phyloP scores from a whole-genome alignment of 2,113 vertebrate species.

The Procapra przewalskii region DNA sequence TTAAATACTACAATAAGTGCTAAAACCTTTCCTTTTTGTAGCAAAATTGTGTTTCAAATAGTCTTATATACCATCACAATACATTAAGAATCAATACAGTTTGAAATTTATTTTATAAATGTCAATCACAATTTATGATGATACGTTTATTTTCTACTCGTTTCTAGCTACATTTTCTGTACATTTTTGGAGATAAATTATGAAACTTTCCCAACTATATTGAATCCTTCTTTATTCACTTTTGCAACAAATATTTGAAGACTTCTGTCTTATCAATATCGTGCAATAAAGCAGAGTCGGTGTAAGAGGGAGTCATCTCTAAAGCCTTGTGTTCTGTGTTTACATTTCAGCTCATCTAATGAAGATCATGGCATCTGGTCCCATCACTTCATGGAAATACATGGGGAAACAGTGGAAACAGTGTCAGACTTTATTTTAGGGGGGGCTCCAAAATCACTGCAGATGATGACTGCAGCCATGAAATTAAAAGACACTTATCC shows the following conservation, averaged over 20 bases:
- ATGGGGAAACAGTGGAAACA: too few relatives aligned
- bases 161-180: neutral
- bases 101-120: neutral
- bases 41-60: neutral
- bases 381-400: too few relatives aligned
- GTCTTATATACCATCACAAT: neutral
- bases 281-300: neutral
- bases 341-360: neutral
- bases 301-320: neutral
- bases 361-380: too few relatives aligned
- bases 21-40: neutral
- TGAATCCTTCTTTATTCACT: neutral
- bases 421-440: too few relatives aligned
- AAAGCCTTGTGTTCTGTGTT: neutral
- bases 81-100: neutral
- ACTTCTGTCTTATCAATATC: neutral
- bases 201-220: neutral
- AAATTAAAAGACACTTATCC: too few relatives aligned
- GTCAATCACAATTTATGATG: neutral
- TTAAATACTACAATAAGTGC: neutral
- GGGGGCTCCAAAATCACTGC: too few relatives aligned
- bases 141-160: neutral
- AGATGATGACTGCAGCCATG: too few relatives aligned
- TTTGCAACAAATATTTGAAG: neutral
- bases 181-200: neutral